Conservation (phyloP, 2,888 invertebrate species). For the Eupsilia transversa region DNA sequence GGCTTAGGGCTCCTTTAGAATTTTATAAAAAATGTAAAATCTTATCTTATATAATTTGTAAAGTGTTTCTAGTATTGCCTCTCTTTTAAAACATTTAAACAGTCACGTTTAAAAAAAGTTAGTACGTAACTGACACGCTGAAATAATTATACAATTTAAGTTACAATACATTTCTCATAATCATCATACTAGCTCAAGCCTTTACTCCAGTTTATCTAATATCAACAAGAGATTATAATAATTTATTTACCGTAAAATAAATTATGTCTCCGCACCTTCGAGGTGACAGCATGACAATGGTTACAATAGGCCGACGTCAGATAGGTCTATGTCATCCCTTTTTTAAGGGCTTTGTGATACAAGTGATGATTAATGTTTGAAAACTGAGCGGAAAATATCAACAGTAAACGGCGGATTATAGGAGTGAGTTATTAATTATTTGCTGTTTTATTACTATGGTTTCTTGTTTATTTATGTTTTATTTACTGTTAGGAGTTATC, state of each 20-base stretch:
- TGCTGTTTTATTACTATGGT: constrained; percentile 37
- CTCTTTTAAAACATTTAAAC: neutral
- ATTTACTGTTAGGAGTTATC: neutral
- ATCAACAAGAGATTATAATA: constrained; percentile 68
- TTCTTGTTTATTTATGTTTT: constrained; percentile 13
- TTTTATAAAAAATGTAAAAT: neutral
- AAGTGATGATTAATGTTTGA: constrained; percentile 70
- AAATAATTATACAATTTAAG: neutral
- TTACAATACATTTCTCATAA: constrained; percentile 22
- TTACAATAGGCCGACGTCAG: constrained; percentile 66
- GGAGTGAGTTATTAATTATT: constrained; percentile 53
- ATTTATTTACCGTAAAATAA: constrained; percentile 69
- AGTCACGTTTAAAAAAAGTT: neutral
- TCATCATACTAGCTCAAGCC: constrained; percentile 38
- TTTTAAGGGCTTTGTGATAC: constrained; percentile 69
- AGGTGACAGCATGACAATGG: constrained; percentile 67
- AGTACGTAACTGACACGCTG: neutral
- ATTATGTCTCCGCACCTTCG: constrained; percentile 64
- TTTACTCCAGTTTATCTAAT: constrained; percentile 56
- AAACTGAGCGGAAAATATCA: constrained; percentile 61
- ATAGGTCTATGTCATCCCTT: constrained; percentile 72
- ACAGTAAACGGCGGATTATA: constrained; percentile 64
- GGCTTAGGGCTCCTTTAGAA: neutral
- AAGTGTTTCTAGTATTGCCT: neutral
- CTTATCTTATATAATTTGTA: neutral